Base-by-base conservation (phyloP, 2,113 vertebrate species). In the Sorex araneus region DNA sequence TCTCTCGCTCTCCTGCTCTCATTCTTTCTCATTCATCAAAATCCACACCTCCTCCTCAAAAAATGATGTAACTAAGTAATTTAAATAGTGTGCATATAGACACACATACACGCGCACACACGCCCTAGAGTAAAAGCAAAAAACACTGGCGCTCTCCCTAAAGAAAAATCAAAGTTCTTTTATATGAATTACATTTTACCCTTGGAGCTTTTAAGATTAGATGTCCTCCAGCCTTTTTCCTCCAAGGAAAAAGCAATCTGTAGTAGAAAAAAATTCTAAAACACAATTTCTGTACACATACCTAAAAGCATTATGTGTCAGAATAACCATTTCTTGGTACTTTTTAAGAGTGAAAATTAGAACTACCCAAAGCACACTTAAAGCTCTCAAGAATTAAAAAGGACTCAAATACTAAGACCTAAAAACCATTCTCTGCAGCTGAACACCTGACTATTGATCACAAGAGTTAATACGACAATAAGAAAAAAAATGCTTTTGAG, bases 131-230 rank as follows among this genome's bases (percentile, higher is more conserved):
- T 23, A 60, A 85, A 78, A 40, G 34, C 47, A 89, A 60, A 30
- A 30, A 71, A 10, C 25, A 27, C 0, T n/a, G 34, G 45, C 16
- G 3, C 25, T 15, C n/a, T n/a, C 10, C 28, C 28, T 6, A 64
- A 23, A 83, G 40, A 64, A 45, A 23, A 77, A 6, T 36, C 88
- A 93, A 93, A 92, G 88, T 82, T 92, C 80, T 74, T 85, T 43
- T 84, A 82, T 28, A 78, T 10, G 18, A 54, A 81, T 84, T 60
- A 21, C 19, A 60, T 28, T 63, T 77, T 63, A 95, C 87, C 90
- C 87, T 74, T 43, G 30, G n/a, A 71, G 10, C 57, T 71, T 43
- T 75, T 77, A 84, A 73, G 66, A 89, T 88, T 82, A 94, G 73
- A 74, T n/a, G 3, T 32, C 23, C 57, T 84, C 11, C 57, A 60